A percentile compares a stretch with the other conserved stretches of the same genome.
Conservation (phyloP, 2,888 invertebrate genomes). For the Lasioglossum malachurum region DNA sequence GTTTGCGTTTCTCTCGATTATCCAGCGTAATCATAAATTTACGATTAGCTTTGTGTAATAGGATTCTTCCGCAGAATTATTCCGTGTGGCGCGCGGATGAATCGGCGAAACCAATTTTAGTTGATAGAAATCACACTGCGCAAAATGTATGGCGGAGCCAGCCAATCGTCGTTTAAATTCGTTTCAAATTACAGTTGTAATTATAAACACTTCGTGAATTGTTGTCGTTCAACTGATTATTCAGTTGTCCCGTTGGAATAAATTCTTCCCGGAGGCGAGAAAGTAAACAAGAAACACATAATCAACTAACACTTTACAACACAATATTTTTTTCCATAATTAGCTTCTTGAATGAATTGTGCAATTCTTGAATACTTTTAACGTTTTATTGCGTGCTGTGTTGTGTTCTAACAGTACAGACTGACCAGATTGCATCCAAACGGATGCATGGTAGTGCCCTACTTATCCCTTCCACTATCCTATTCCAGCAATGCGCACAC, state of each 20-base stretch:
- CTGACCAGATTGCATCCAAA: too few species aligned
- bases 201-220: not conserved
- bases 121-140: not conserved
- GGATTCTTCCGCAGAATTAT: conserved; percentile 36
- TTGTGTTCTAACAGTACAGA: too few species aligned
- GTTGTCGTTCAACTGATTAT: conserved; percentile 6
- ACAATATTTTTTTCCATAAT: too few species aligned
- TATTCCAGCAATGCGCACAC: too few species aligned
- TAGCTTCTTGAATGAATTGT: too few species aligned
- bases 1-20: conserved; percentile 24
- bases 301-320: too few species aligned
- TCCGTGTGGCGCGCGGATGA: conserved; percentile 17
- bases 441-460: too few species aligned
- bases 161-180: conserved; percentile 5
- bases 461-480: too few species aligned
- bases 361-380: too few species aligned
- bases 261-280: not conserved
- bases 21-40: conserved; percentile 22
- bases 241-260: too few species aligned
- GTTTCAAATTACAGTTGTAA: not conserved
- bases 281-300: not conserved
- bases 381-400: too few species aligned
- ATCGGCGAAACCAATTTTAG: conserved; percentile 25
- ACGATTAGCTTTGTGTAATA: conserved; percentile 29
- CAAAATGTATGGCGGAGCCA: conserved; percentile 7